Conservation (phyloP, 2,888 invertebrate genomes). For the Caenorhabditis becei region DNA sequence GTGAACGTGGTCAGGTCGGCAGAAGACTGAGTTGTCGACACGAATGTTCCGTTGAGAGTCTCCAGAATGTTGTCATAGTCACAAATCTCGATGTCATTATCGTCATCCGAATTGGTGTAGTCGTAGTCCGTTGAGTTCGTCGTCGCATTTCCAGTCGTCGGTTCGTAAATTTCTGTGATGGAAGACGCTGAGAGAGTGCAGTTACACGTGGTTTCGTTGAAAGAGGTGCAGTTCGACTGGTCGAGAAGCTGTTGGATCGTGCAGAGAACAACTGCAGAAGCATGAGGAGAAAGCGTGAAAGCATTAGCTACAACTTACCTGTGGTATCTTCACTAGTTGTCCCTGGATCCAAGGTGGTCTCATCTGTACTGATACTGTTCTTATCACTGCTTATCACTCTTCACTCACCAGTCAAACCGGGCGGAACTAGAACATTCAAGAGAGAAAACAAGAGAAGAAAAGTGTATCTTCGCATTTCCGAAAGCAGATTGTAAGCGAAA, state of each 20-base stretch:
- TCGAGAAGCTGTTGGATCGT: background rate
- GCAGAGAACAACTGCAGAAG: background rate
- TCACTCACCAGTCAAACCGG: background rate
- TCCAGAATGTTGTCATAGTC: background rate
- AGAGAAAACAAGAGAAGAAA: background rate
- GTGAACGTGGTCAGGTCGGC: background rate
- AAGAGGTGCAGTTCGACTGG: background rate
- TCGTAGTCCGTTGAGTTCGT: background rate
- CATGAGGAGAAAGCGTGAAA: background rate
- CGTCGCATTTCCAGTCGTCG: background rate
- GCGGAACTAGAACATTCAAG: background rate
- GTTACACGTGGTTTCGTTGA: background rate
- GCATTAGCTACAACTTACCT: background rate
- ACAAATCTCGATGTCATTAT: background rate
- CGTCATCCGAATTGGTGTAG: background rate
- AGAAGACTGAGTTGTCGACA: background rate
- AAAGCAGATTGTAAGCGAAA: conserved; percentile 21
- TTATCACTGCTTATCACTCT: too few species aligned
- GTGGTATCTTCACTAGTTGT: background rate
- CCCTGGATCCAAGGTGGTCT: too few species aligned
- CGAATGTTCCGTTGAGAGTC: background rate
- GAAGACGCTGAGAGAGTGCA: background rate
- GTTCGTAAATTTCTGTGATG: background rate
- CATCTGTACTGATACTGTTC: too few species aligned
- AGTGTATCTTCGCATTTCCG: conserved; percentile 17